Conservation (phyloP, 2,797 vertebrate species). For the Rhincodon typus region DNA sequence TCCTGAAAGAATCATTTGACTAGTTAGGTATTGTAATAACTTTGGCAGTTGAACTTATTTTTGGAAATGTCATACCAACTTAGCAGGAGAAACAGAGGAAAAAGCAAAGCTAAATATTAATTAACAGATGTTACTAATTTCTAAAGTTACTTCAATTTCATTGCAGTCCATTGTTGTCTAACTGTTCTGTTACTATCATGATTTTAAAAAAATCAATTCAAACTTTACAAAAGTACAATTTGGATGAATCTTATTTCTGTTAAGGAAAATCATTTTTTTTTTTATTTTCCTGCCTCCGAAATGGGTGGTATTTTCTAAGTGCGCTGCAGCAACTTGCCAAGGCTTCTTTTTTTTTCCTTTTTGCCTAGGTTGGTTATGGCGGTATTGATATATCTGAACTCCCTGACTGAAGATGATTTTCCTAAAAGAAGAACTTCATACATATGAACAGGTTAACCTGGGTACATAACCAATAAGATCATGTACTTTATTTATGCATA, state of each 20-base stretch:
- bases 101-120: neutral
- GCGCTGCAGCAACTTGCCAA: no score
- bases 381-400: neutral
- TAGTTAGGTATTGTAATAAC: neutral
- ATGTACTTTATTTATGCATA: slow-evolving; percentile 8
- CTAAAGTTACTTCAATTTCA: neutral
- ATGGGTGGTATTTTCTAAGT: neutral
- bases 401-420: neutral
- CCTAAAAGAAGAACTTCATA: neutral
- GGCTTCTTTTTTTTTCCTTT: neutral
- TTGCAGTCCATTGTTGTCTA: neutral
- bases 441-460: neutral
- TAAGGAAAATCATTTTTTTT: neutral
- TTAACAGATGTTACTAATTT: neutral
- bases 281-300: neutral
- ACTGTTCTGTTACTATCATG: neutral
- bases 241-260: neutral
- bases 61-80: neutral
- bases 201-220: neutral
- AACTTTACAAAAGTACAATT: neutral
- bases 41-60: neutral
- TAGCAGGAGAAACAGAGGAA: neutral
- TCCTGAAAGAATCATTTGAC: neutral
- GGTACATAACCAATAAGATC: neutral
- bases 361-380: neutral